These are phyloP conservation scores for Diaprepes abbreviatus DNA, from an alignment of 2,888 invertebrate genomes.

Conservation along the genomic window DNA sequence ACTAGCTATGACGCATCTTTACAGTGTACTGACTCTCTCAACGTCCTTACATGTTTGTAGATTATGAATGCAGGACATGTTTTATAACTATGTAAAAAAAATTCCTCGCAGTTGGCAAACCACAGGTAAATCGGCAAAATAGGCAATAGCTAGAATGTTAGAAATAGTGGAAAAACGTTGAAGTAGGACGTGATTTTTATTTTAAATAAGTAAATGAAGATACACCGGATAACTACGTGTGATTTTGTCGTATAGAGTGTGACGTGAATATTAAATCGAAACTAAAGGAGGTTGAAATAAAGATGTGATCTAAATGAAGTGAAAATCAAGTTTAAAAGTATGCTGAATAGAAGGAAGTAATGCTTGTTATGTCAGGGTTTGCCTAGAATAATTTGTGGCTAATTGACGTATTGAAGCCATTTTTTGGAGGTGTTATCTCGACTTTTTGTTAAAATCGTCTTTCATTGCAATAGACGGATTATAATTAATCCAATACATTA, in stretches of 20 bases:
- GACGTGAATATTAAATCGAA: neutral
- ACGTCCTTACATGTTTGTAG: no score
- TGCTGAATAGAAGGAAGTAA: neutral
- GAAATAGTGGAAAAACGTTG: slow-evolving; percentile 21
- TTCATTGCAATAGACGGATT: no score
- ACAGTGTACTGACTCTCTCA: no score
- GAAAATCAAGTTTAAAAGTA: neutral
- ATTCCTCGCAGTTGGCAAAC: neutral
- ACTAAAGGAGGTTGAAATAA: slow-evolving; percentile 1
- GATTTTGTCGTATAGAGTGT: slow-evolving; percentile 24
- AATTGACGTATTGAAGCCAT: no score
- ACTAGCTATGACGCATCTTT: no score
- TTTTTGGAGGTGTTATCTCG: no score
- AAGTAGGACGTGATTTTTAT: slow-evolving; percentile 26
- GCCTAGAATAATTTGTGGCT: no score
- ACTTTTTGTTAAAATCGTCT: no score
- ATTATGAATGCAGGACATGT: no score
- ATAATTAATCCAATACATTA: no score
- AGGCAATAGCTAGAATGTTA: neutral
- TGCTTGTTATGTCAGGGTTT: no score
- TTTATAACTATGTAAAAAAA: no score
- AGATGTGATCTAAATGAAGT: neutral
- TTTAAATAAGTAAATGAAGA: slow-evolving; percentile 13
- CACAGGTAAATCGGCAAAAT: neutral
- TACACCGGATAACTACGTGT: slow-evolving; percentile 28